Percentiles rank a stretch among this genome's conserved stretches.
These are phyloP conservation scores for Pocillopora damicornis DNA, from an alignment of 64 coral and sea anemone species.

Conservation along the genomic window DNA sequence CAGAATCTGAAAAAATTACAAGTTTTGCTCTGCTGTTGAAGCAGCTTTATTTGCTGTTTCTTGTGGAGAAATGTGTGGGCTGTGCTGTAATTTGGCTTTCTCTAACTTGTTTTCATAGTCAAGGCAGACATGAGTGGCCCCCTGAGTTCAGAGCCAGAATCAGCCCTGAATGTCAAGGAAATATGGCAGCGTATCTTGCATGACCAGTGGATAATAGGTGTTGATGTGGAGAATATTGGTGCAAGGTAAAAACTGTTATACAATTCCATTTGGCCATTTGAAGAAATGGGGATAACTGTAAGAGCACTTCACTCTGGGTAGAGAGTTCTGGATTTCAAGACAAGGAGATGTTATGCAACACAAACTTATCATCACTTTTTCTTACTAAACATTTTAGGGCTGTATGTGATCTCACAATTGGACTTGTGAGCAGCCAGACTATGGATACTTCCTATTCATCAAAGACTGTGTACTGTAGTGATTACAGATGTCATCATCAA, in stretches of 20 bases:
- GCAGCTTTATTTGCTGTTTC: too few species aligned
- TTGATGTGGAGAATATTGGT: slow-evolving; percentile 16
- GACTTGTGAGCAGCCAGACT: slow-evolving; percentile 5
- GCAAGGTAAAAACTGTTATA: not conserved
- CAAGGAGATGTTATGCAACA: too few species aligned
- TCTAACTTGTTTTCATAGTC: not conserved
- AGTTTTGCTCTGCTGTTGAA: too few species aligned
- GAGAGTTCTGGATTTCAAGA: too few species aligned
- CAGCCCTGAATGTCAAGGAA: not conserved
- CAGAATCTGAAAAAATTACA: too few species aligned
- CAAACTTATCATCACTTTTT: not conserved
- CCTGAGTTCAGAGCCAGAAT: not conserved
- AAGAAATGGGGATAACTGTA: too few species aligned
- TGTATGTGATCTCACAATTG: slow-evolving; percentile 7
- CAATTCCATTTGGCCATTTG: too few species aligned
- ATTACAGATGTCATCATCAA: not conserved
- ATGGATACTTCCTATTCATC: not conserved
- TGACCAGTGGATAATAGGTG: slow-evolving; percentile 16
- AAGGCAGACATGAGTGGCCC: not conserved
- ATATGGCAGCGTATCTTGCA: slow-evolving; percentile 20
- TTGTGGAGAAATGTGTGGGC: too few species aligned
- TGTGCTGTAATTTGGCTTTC: too few species aligned
- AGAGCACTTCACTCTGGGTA: too few species aligned
- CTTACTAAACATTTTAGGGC: slow-evolving; percentile 3
- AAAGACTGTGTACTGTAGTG: not conserved